Percentiles rank a stretch among this genome's conserved stretches.
Evolutionary conservation across 2,797 vertebrate genomes (phyloP).

Genomic region (Phoebastria nigripes): DNA sequence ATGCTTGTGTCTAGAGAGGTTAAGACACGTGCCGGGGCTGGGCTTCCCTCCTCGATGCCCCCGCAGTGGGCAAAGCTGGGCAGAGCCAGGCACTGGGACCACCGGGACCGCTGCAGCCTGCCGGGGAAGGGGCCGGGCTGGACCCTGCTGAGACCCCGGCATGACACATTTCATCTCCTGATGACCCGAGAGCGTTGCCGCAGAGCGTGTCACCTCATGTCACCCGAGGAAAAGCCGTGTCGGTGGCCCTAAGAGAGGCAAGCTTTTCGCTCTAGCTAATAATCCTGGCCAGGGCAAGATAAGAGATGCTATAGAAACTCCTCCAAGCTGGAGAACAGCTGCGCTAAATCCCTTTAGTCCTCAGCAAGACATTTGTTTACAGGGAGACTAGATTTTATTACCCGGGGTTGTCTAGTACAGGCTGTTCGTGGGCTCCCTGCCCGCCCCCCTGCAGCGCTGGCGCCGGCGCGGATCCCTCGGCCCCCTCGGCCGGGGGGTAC

Average conservation of each 20-base stretch:
- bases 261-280: background rate
- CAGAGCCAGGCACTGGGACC: background rate
- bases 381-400: background rate
- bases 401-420: background rate
- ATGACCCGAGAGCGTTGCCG: accelerated
- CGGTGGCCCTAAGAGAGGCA: background rate
- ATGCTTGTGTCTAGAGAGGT: background rate
- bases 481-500: accelerated
- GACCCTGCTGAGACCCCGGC: background rate
- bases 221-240: background rate
- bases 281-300: background rate
- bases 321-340: conserved; percentile 17
- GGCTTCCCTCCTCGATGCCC: accelerated
- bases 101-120: background rate
- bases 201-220: background rate
- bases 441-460: background rate
- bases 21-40: accelerated
- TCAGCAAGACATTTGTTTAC: conserved; percentile 13
- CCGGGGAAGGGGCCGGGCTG: background rate
- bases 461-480: accelerated
- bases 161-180: background rate
- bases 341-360: conserved; percentile 56
- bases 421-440: background rate
- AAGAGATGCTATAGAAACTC: conserved; percentile 26
- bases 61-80: accelerated